phyloP scores from a whole-genome alignment of 2,797 vertebrate species.

The Stomatorhinus walkeri region DNA sequence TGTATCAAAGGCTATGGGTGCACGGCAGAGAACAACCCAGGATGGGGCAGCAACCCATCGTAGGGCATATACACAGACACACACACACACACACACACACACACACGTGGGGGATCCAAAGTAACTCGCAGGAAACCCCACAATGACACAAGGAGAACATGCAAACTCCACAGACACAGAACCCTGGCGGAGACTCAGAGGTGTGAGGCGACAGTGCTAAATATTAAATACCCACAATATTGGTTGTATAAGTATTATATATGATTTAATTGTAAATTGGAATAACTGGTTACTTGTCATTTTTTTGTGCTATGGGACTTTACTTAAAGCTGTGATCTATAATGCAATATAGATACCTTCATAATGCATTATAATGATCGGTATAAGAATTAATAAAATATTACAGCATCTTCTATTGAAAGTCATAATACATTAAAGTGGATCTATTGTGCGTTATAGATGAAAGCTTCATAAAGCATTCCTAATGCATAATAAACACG shows the following conservation, averaged over 20 bases:
- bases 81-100: no score
- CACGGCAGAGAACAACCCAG: not conserved
- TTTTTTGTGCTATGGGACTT: not conserved
- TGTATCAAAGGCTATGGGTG: not conserved
- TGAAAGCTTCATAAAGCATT: not conserved
- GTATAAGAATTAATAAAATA: not conserved
- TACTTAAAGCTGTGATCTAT: not conserved
- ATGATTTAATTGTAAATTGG: not conserved
- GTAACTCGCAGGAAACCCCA: not conserved
- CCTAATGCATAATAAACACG: not conserved
- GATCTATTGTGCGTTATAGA: not conserved
- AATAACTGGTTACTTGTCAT: not conserved
- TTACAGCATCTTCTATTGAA: not conserved
- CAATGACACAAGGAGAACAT: not conserved
- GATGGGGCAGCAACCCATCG: not conserved
- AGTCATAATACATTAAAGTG: not conserved
- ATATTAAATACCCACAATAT: not conserved
- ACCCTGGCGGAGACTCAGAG: not conserved
- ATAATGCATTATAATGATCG: not conserved
- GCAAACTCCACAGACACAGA: not conserved
- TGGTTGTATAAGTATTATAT: not conserved
- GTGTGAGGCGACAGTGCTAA: not conserved
- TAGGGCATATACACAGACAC: not conserved
- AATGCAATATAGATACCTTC: not conserved
- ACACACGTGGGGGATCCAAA: not conserved